Evolutionary conservation across 2,888 invertebrate genomes (phyloP).

Genomic region (Desoria tigrina): DNA sequence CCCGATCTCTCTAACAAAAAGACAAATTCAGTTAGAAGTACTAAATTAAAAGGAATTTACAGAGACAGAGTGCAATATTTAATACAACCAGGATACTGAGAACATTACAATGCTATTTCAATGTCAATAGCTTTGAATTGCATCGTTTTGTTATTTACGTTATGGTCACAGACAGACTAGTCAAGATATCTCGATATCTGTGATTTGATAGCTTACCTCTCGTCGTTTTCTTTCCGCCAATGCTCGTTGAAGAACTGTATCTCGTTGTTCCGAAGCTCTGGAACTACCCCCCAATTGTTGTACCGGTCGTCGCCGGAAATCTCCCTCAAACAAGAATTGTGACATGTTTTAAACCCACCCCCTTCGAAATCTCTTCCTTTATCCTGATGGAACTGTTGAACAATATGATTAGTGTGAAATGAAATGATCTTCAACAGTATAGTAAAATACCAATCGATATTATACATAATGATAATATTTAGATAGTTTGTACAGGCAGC

Average conservation of each 20-base stretch:
- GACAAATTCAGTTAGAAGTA: conserved; percentile 12
- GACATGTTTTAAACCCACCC: conserved; percentile 39
- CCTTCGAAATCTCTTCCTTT: not conserved
- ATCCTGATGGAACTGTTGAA: not conserved
- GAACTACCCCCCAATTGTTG: conserved; percentile 90
- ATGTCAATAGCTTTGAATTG: no score
- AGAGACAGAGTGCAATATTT: no score
- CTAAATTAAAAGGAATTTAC: not conserved
- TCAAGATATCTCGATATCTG: no score
- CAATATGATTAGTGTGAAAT: not conserved
- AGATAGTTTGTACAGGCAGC: no score
- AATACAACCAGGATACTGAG: not conserved
- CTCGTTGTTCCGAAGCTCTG: conserved; percentile 66
- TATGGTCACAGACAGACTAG: no score
- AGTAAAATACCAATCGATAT: not conserved
- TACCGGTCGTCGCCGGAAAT: conserved; percentile 80
- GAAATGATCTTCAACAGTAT: not conserved
- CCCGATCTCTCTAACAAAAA: conserved; percentile 62
- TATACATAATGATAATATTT: no score
- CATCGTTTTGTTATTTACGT: no score
- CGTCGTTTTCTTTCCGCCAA: conserved; percentile 83
- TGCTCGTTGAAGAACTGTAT: conserved; percentile 74
- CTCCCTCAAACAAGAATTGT: conserved; percentile 73
- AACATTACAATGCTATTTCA: no score
- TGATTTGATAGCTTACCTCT: no score